phyloP scores from a whole-genome alignment of 53 echinoderm and acorn worm species.

The Luidia sarsii region DNA sequence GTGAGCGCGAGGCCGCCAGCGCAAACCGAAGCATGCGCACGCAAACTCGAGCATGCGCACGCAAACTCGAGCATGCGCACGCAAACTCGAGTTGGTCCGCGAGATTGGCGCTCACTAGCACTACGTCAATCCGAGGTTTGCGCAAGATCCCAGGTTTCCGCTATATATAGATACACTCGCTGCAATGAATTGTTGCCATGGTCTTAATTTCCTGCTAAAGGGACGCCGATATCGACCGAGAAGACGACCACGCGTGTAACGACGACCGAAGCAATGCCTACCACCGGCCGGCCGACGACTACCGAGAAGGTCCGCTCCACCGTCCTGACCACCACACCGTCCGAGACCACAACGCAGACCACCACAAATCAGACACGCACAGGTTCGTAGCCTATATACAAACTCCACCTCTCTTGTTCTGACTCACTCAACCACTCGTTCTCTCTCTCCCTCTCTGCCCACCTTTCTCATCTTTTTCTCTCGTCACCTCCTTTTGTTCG shows the following conservation, averaged over 20 bases:
- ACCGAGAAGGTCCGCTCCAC: conserved; percentile 25
- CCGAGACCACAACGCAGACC: conserved; percentile 13
- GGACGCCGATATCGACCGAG: conserved; percentile 2
- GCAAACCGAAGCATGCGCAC: background rate
- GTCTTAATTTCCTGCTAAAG: background rate
- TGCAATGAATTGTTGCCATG: background rate
- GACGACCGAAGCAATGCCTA: conserved; percentile 6
- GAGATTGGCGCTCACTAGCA: background rate
- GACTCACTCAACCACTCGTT: background rate
- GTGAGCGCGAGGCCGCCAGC: too few relatives aligned
- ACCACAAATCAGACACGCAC: conserved; percentile 22
- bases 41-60: background rate
- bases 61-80: background rate
- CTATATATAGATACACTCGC: background rate
- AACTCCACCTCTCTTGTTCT: background rate
- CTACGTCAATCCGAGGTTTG: background rate
- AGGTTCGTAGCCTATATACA: background rate
- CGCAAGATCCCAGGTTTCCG: background rate
- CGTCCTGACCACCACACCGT: conserved; percentile 9
- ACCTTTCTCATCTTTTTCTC: background rate
- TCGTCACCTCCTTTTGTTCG: background rate
- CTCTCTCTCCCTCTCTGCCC: background rate
- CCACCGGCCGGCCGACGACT: conserved; percentile 8
- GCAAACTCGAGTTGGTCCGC: background rate
- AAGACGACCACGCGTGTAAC: conserved; percentile 16